Base-by-base conservation (phyloP, 2,888 invertebrate species). In the Crossocerus cetratus region DNA sequence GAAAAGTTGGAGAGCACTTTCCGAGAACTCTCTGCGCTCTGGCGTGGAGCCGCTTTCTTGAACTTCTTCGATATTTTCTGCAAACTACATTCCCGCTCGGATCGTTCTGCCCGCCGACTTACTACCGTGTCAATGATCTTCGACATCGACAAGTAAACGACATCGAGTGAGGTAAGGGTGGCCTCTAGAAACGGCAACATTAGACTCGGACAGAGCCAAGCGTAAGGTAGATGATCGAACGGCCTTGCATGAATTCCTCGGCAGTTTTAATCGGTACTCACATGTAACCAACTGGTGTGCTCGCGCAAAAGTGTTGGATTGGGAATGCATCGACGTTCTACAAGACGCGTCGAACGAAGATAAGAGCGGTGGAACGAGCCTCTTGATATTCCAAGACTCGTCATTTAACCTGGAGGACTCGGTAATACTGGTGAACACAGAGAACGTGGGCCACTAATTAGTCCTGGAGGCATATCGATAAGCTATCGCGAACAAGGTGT, bases 321-420 rank as follows among this genome's bases (percentile, higher is more conserved):
- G 32, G 8, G 0, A 32, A 3, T 32, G 32, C 32, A 32, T 32
- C 8, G 8, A 8, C 32, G 32, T n/a, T n/a, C n/a, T 32, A 32
- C 8, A 86, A 84, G 77, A 90, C 87, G 58, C 90, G 89, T 89
- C 80, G 89, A 55, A 90, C 88, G 65, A 89, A 88, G 86, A 89
- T 90, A 82, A 81, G 77, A 49, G 13, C 69, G 83, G 86, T 72
- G 81, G 78, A 18, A 87, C 20, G 69, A 77, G 86, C 89, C 90
- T 23, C 88, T 93, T 32, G 88, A 88, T 74, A 91, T 92, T 60
- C 91, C 91, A 3, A 92, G 92, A 61, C 93, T 92, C 11, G 86
- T 92, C 58, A 90, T 88, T 49, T 49, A 49, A 16, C 3, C 45
- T 45, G 69, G 90, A 91, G 80, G 87, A 90, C 14, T 86, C 92